Conservation (phyloP, 2,113 vertebrate species). For the Heterotilapia buettikoferi region DNA sequence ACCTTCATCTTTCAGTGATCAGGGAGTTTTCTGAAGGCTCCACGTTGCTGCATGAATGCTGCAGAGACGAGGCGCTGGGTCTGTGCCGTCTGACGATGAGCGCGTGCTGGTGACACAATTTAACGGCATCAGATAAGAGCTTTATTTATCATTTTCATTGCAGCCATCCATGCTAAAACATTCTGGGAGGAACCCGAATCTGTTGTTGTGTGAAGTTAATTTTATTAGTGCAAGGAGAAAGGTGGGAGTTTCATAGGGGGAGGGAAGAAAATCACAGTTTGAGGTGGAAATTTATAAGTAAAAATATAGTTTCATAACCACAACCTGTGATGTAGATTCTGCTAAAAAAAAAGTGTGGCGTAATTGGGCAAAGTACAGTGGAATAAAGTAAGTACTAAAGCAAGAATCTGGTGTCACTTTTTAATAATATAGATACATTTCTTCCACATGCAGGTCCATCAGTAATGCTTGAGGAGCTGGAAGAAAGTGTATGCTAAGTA, state of each 20-base stretch:
- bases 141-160: background rate
- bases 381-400: background rate
- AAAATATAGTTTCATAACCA: background rate
- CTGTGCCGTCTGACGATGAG: background rate
- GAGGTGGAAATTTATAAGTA: background rate
- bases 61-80: background rate
- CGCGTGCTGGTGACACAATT: background rate
- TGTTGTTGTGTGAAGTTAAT: background rate
- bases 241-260: background rate
- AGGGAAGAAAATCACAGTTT: background rate
- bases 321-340: background rate
- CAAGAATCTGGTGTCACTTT: background rate
- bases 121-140: background rate
- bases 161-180: background rate
- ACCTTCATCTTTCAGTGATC: background rate
- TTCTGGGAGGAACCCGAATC: background rate
- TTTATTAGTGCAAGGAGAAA: background rate
- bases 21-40: background rate
- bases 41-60: background rate
- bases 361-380: background rate
- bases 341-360: accelerated
- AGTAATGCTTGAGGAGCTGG: background rate
- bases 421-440: background rate
- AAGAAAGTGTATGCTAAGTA: background rate
- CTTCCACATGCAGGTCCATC: background rate